These are phyloP conservation scores for Ceramica pisi DNA, from an alignment of 2,888 invertebrate species.

Conservation along the genomic window DNA sequence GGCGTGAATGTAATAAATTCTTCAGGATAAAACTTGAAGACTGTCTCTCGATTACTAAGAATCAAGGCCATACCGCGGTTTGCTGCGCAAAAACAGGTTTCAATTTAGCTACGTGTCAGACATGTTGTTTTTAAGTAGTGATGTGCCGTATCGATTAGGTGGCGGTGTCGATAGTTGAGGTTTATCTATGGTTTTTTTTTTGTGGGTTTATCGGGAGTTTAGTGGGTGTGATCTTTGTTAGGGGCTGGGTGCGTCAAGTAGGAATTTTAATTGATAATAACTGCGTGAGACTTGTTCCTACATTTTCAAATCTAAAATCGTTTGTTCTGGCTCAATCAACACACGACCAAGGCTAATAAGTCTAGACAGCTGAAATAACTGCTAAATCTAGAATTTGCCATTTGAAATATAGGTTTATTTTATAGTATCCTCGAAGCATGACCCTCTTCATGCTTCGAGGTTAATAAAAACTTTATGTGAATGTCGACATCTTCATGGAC, in stretches of 20 bases:
- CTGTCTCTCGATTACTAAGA: slow-evolving; percentile 51
- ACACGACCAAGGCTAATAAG: no score
- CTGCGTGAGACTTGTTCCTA: no score
- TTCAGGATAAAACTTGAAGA: slow-evolving; percentile 27
- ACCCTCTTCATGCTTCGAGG: no score
- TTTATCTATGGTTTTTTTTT: slow-evolving; percentile 3
- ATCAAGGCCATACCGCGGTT: slow-evolving; percentile 54
- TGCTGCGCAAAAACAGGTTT: slow-evolving; percentile 76
- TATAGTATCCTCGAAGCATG: no score
- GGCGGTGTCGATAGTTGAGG: not conserved
- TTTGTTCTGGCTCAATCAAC: no score
- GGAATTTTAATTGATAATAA: no score
- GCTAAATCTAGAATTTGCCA: no score
- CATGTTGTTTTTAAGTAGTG: slow-evolving; percentile 66
- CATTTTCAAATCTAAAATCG: no score
- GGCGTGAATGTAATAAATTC: slow-evolving; percentile 27
- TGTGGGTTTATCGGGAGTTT: not conserved
- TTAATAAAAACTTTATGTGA: no score
- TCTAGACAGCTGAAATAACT: no score
- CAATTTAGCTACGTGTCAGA: slow-evolving; percentile 73
- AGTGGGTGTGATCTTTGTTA: not conserved
- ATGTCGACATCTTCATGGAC: no score
- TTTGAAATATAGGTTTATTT: no score
- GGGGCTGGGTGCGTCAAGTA: not conserved
- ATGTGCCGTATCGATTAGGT: slow-evolving; percentile 54